Evolutionary conservation across 2,888 invertebrate genomes (phyloP), one percentile per base, ranked within the genome.

Genomic region (Pandemis cinnamomeana): DNA sequence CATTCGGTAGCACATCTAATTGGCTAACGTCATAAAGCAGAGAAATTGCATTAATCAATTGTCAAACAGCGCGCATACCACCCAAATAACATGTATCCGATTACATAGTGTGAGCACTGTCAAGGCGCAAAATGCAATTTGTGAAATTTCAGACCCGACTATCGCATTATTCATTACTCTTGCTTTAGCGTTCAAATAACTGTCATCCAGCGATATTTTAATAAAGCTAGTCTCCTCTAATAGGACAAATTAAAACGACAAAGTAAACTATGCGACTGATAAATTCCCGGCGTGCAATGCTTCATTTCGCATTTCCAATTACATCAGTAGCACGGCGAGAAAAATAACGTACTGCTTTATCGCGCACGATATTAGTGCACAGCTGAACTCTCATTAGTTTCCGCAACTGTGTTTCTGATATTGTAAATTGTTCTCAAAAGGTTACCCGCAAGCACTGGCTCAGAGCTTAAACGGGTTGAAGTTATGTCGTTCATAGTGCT

Each of bases 31-130:
- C 91, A 85, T 77, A 75, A 78, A 81, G 81, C 79, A 80, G 88
- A 86, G 89, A 86, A 86, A 92, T 93, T 91, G 92, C 90, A 93
- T 93, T 92, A 92, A 92, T 92, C 92, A 91, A 90, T 91, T 91
- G 92, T 92, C 91, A 88, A 87, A 87, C 86, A 78, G 76, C 76
- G 76, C 81, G 82, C 82, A 84, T 85, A 86, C 86, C 84, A 83
- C 84, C 80, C 84, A 81, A 84, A 79, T 36, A 36, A 84, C 79
- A 77, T 82, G 80, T 84, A 81, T 87, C 82, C 78, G 80, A 83
- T 87, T 84, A 82, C 85, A 82, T 79, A 73, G 78, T 44, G 77
- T 63, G 75, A 71, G 69, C 5, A 58, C 77, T 83, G 82, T 86
- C 84, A 84, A 82, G 85, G 82, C 80, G 80, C 83, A 83, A 86